Evolutionary conservation across 2,888 invertebrate species (phyloP), one percentile per base, ranked within the genome.

Genomic region (Imbricaverruca yamaguchii): DNA sequence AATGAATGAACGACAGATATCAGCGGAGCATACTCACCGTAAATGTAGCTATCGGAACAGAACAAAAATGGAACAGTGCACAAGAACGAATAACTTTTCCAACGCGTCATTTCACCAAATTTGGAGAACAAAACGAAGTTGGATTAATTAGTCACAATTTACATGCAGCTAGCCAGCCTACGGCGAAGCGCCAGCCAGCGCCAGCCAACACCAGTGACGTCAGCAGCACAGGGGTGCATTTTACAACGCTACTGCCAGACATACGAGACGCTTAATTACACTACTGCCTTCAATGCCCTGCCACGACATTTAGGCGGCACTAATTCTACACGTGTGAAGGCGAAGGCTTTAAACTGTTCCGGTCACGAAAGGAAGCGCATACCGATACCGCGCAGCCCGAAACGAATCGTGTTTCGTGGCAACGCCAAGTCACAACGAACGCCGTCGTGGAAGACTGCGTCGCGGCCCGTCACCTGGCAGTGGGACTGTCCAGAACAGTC

Each of bases 1-100:
- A 55, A 59, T 53, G 39, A 80, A 80, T 61, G 80, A 79, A 57
- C 69, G 80, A 7, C 77, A 80, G 80, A 81, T 57, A 12, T 39
- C 39, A 39, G 39, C 4, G 4, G 39, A 39, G 39, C 39, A 39
- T 39, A 4, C 4, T 39, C 39, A 39, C 39, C 39, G 39, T 39
- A 39, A 39, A 39, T 39, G 39, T 39, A 39, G 39, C 4, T 4
- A 39, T 39, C 39, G 39, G 39, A 39, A 39, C 39, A 39, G 4
- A 39, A 4, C 4, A 39, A 39, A 39, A 39, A 39, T 39, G 39
- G 1, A 4, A 39, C 4, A 39, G 39, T 39, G 39, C n/a, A n/a
- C n/a, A n/a, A 79, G 69, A 78, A 55, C 65, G 65, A n/a, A 67
- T 61, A 65, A 10, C 65, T 0, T 10, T 65, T 7, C 9, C 18